Evolutionary conservation across 1,140 invertebrate genomes (phyloP).

Genomic region (Sinella curviseta): DNA sequence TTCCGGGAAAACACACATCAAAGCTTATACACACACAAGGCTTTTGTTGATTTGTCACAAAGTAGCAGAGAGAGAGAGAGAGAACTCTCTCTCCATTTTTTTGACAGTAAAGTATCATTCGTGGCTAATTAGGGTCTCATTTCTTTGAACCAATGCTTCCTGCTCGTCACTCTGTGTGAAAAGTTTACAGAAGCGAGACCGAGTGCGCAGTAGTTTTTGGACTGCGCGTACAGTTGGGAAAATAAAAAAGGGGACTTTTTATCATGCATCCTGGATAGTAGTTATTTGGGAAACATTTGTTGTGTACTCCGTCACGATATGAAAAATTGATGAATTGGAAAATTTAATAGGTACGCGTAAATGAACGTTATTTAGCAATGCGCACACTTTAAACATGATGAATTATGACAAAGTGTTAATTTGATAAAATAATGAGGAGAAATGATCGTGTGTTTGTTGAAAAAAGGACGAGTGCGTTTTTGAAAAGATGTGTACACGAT

Average conservation of each 20-base stretch:
- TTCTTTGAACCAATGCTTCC: background rate
- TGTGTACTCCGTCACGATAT: background rate
- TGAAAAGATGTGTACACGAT: too few species aligned
- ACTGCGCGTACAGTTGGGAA: background rate
- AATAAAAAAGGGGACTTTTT: background rate
- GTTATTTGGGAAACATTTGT: background rate
- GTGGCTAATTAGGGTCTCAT: constrained; percentile 26
- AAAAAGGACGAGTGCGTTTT: background rate
- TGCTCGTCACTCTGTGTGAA: too few species aligned
- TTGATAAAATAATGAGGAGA: background rate
- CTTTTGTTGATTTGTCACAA: constrained; percentile 6
- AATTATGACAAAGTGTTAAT: constrained; percentile 24
- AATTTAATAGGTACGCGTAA: background rate
- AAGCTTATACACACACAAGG: too few species aligned
- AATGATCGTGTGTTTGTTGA: background rate
- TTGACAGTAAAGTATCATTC: constrained; percentile 22
- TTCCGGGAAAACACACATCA: background rate
- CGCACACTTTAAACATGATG: background rate
- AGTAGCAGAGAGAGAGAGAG: background rate
- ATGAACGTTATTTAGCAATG: background rate
- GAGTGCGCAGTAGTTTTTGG: too few species aligned
- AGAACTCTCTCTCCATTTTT: background rate
- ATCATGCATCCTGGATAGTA: background rate
- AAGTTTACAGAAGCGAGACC: too few species aligned
- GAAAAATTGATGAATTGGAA: constrained; percentile 26